phyloP scores from a whole-genome alignment of 2,113 vertebrate species.

The Sylvia atricapilla region DNA sequence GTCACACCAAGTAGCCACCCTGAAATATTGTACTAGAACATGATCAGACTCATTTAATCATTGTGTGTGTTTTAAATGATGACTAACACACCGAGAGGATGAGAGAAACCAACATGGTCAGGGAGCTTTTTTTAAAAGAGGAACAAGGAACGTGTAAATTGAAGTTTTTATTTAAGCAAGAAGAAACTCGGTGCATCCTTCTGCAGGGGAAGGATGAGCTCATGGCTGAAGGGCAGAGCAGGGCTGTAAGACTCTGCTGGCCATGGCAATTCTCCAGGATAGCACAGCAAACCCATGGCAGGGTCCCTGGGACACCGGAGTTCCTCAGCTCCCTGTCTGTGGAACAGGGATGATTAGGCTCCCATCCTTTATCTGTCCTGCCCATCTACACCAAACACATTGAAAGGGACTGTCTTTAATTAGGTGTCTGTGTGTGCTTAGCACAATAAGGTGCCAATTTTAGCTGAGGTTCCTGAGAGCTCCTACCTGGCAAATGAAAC shows the following conservation, averaged over 20 bases:
- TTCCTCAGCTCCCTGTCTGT: background rate
- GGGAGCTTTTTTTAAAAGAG: background rate
- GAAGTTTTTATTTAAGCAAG: conserved; percentile 6
- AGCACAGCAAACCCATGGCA: background rate
- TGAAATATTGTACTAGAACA: conserved; percentile 65
- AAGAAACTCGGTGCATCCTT: background rate
- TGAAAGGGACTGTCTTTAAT: conserved; percentile 39
- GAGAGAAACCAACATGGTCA: conserved; percentile 46
- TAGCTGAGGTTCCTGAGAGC: background rate
- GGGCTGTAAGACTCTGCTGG: background rate
- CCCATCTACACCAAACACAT: background rate
- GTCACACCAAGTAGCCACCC: conserved; percentile 71
- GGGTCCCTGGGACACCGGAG: background rate
- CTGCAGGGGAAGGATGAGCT: background rate
- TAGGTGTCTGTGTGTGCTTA: conserved; percentile 26
- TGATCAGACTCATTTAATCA: conserved; percentile 75
- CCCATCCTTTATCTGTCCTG: background rate
- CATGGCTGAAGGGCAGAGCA: background rate
- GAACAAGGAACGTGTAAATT: conserved; percentile 12
- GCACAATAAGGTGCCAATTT: conserved; percentile 52
- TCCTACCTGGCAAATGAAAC: conserved; percentile 17
- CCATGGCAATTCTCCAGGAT: background rate
- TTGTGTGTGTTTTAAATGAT: conserved; percentile 55
- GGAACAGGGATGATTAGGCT: background rate
- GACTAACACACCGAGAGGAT: conserved; percentile 62